Conservation (phyloP, 2,113 vertebrate species). For the Aspidoscelis tigris region DNA sequence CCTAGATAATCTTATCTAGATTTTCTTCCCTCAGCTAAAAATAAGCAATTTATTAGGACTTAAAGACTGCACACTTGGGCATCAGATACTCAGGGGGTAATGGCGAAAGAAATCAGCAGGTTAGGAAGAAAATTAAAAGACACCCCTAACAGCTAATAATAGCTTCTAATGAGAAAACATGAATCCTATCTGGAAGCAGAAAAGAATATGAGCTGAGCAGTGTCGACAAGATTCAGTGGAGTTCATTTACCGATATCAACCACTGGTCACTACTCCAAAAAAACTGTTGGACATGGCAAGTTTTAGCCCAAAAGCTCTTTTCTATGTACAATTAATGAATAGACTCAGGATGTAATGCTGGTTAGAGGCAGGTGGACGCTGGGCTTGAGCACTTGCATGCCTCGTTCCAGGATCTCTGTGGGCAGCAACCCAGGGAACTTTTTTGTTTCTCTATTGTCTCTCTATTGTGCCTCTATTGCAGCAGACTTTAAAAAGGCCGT, state of each 20-base stretch:
- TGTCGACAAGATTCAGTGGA: slow-evolving; percentile 26
- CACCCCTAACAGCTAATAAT: slow-evolving; percentile 24
- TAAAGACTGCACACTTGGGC: background rate
- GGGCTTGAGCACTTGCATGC: too few relatives aligned
- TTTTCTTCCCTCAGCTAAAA: background rate
- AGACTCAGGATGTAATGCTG: background rate
- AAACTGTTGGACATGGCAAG: slow-evolving; percentile 45
- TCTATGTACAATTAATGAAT: background rate
- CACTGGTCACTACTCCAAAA: background rate
- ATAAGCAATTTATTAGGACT: background rate
- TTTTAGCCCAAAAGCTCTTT: background rate
- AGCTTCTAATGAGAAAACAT: slow-evolving; percentile 34
- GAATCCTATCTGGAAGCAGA: slow-evolving; percentile 54
- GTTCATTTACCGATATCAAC: background rate
- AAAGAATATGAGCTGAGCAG: slow-evolving; percentile 57
- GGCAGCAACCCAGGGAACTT: too few relatives aligned
- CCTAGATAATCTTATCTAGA: background rate
- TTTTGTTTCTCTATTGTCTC: too few relatives aligned
- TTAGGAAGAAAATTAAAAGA: background rate
- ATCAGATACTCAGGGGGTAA: slow-evolving; percentile 5
- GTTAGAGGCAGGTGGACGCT: too few relatives aligned
- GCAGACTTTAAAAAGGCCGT: too few relatives aligned
- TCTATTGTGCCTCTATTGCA: too few relatives aligned
- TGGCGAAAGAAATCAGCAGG: background rate
- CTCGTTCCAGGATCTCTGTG: too few relatives aligned